Evolutionary conservation across 2,797 vertebrate species (phyloP), one percentile per base, ranked within the genome.

Genomic region (Schizothorax lantsangensis): DNA sequence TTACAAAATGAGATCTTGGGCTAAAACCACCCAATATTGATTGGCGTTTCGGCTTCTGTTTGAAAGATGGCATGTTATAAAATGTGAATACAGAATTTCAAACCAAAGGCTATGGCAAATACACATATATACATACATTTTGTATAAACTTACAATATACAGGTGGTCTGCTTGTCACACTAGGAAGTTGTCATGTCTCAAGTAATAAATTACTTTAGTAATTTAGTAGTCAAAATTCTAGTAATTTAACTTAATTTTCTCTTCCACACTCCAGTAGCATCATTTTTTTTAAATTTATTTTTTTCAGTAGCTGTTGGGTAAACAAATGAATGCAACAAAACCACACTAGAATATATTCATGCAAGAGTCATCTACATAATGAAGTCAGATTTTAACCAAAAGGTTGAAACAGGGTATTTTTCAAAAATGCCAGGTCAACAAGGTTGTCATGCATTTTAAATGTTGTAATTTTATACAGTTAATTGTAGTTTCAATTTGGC

Each of bases 1-100:
- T 88, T 84, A 80, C 81, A 86, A 86, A 88, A 88, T 79, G 79
- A 86, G 69, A 83, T 79, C 74, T 73, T 52, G 74, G 49, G 57
- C 52, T 72, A 85, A 85, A 79, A 74, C 36, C 47, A 40, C 38
- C 68, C 3, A 57, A 74, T 71, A 54, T 79, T 57, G 88, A 88
- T 79, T 80, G 47, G 74, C 8, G 45, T 62, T 83, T 68, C 19
- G n/a, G 54, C 87, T 83, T 80, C 59, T 86, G 21, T 79, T 79
- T 84, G 81, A 75, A 79, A 79, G 57, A 85, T 72, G 52, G 74
- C 79, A 86, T 80, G 69, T 83, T 79, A 52, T 64, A 57, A 83
- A 86, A 81, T 71, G 59, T 59, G 26, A 59, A 38, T 57, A 49
- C 52, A 74, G 30, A 69, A 59, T 47, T 69, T 75, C 38, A 49